Base-by-base conservation (phyloP, 2,113 vertebrate species). In the Psilopogon haemacephalus region DNA sequence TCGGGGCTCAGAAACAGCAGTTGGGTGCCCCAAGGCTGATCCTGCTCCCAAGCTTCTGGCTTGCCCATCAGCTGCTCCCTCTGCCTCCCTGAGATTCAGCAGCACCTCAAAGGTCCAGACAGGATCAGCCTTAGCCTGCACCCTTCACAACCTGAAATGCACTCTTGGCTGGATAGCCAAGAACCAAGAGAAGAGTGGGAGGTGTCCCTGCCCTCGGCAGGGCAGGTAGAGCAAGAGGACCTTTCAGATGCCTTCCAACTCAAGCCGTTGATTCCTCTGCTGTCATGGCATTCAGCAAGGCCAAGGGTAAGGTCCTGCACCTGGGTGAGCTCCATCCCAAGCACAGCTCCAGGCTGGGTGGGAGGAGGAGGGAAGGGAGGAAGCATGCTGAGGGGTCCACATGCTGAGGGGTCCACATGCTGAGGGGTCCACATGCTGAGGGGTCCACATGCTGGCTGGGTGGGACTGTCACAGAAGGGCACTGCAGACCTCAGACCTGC, bases 371-470 rank as follows among this genome's bases (percentile, higher is more conserved):
- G n/a, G n/a, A n/a, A n/a, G n/a, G n/a, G n/a, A n/a, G n/a, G n/a
- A n/a, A n/a, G n/a, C n/a, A n/a, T n/a, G n/a, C n/a, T n/a, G n/a
- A n/a, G n/a, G n/a, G n/a, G n/a, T n/a, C n/a, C n/a, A n/a, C n/a
- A n/a, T n/a, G n/a, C n/a, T n/a, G n/a, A n/a, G n/a, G n/a, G n/a
- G n/a, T n/a, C n/a, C n/a, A n/a, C n/a, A n/a, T n/a, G n/a, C n/a
- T n/a, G n/a, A n/a, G n/a, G n/a, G n/a, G n/a, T n/a, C n/a, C n/a
- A n/a, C n/a, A n/a, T n/a, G n/a, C n/a, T n/a, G n/a, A n/a, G n/a
- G n/a, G n/a, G n/a, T n/a, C n/a, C n/a, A 1, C 19, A 1, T 1
- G 20, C 1, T 0, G 1, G 8, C 35, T 50, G 70, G 44, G 38
- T 50, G 52, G 59, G 38, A 64, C 38, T 3, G 0, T 55, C n/a